These are phyloP conservation scores for Hippocampus comes DNA, from an alignment of 2,113 vertebrate species.

Conservation along the genomic window DNA sequence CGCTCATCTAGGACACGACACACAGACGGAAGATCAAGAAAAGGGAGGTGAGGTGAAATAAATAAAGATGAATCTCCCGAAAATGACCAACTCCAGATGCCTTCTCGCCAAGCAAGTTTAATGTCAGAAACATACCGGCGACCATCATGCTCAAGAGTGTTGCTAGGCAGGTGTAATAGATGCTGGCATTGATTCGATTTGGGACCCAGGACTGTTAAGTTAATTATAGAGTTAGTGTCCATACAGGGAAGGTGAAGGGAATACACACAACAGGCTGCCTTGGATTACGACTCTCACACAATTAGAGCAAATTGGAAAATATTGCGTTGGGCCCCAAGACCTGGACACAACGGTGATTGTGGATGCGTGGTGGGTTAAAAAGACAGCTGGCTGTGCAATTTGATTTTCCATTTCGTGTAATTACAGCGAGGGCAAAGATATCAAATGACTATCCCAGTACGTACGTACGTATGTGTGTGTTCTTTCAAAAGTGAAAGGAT, in stretches of 20 bases:
- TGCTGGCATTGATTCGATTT: conserved; percentile 72
- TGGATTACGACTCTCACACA: conserved; percentile 73
- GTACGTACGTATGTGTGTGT: conserved; percentile 5
- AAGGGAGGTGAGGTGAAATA: background rate
- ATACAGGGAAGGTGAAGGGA: conserved; percentile 64
- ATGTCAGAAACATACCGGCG: conserved; percentile 62
- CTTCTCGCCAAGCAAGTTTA: conserved; percentile 35
- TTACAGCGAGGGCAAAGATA: conserved; percentile 67
- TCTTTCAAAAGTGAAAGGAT: background rate
- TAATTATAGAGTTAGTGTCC: conserved; percentile 72
- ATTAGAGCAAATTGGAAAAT: conserved; percentile 77
- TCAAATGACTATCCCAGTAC: conserved; percentile 63
- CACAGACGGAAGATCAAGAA: conserved; percentile 41
- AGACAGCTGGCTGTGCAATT: conserved; percentile 65
- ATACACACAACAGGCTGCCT: conserved; percentile 67
- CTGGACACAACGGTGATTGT: conserved; percentile 51
- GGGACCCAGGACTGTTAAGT: conserved; percentile 66
- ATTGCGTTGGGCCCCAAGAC: conserved; percentile 68
- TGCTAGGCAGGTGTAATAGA: conserved; percentile 70
- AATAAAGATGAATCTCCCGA: conserved; percentile 20
- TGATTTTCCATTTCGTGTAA: conserved; percentile 69
- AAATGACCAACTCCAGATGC: conserved; percentile 40
- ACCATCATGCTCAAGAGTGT: conserved; percentile 50
- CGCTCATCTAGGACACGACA: conserved; percentile 84
- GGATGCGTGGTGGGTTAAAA: conserved; percentile 38